Conservation (phyloP, 2,888 invertebrate species). For the Heteromyza rotundicornis region DNA sequence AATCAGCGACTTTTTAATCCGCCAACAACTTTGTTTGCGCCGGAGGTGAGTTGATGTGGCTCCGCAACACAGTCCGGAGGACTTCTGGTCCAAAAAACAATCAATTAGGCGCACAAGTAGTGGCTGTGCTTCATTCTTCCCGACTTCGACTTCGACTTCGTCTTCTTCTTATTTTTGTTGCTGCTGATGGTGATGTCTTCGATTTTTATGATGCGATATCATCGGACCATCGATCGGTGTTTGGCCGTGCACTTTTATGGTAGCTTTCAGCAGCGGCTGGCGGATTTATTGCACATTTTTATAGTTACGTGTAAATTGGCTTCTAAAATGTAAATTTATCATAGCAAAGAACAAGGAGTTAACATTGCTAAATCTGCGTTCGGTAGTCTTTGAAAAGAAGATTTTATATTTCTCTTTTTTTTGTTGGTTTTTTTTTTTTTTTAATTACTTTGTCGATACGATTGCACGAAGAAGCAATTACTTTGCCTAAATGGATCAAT, state of each 20-base stretch:
- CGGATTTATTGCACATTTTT: constrained; percentile 59
- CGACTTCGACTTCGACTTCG: constrained; percentile 25
- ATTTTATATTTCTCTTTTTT: too few relatives aligned
- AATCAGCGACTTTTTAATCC: not conserved
- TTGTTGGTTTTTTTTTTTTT: too few relatives aligned
- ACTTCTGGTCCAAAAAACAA: constrained; percentile 55
- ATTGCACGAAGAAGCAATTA: too few relatives aligned
- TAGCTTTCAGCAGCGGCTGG: constrained; percentile 45
- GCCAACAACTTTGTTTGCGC: constrained; percentile 13
- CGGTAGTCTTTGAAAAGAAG: too few relatives aligned
- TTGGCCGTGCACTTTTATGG: constrained; percentile 31
- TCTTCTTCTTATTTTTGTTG: not conserved
- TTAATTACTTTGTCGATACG: too few relatives aligned
- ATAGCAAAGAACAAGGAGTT: constrained; percentile 39
- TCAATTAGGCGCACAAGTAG: constrained; percentile 54
- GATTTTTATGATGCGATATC: not conserved
- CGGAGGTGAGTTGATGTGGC: not conserved
- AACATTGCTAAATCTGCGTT: not conserved
- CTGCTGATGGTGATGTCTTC: constrained; percentile 8
- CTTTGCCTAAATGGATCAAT: not conserved
- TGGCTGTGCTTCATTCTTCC: constrained; percentile 34
- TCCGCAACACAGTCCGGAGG: constrained; percentile 24
- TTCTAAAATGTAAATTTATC: constrained; percentile 61
- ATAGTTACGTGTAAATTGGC: constrained; percentile 62
- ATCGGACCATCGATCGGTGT: constrained; percentile 16